phyloP scores from a whole-genome alignment of 1,140 invertebrate genomes.

The Cyrtorhinus lividipennis region DNA sequence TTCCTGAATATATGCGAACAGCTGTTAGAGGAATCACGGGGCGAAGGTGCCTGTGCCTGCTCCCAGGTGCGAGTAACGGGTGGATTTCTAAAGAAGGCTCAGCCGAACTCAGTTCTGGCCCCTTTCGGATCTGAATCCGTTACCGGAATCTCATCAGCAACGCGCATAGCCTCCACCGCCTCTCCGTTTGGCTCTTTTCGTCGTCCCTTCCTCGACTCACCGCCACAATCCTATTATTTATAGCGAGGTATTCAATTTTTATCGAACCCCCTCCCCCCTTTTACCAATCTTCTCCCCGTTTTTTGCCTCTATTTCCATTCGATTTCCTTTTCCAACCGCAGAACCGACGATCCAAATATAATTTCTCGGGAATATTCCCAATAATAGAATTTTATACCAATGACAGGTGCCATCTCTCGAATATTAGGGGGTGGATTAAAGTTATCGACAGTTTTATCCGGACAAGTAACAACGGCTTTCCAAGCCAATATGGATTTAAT shows the following conservation, averaged over 20 bases:
- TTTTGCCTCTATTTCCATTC: background rate
- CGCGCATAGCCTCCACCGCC: background rate
- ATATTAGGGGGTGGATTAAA: background rate
- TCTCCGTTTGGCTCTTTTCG: background rate
- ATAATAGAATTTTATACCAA: background rate
- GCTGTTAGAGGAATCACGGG: too few relatives aligned
- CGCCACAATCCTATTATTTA: background rate
- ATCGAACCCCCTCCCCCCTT: background rate
- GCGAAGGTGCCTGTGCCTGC: too few relatives aligned
- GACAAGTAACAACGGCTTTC: background rate
- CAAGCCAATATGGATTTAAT: background rate
- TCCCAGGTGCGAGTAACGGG: too few relatives aligned
- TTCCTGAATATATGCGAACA: too few relatives aligned
- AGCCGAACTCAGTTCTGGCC: too few relatives aligned
- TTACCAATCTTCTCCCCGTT: background rate
- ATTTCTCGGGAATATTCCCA: background rate
- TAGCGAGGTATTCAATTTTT: background rate
- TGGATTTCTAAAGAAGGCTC: too few relatives aligned
- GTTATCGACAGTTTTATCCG: background rate
- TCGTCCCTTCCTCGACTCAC: background rate
- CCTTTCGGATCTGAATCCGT: background rate
- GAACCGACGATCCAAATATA: too few relatives aligned
- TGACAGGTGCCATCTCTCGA: background rate
- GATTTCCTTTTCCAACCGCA: background rate
- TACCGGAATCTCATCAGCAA: background rate